Evolutionary conservation across 2,888 invertebrate genomes (phyloP).

Genomic region (Peribatodes rhomboidaria): DNA sequence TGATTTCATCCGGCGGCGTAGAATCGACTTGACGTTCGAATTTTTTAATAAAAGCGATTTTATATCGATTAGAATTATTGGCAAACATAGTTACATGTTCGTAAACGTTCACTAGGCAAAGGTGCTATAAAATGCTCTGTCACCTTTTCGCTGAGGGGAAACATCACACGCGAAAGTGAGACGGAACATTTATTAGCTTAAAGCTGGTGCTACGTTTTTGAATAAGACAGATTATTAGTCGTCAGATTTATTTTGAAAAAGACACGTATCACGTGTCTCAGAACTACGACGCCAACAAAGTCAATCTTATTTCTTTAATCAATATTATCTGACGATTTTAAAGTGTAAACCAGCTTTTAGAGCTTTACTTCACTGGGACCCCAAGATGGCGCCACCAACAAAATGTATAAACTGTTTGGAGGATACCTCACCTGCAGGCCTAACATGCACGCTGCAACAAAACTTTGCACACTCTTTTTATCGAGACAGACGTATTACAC

Average conservation of each 20-base stretch:
- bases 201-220: background rate
- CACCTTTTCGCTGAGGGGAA: background rate
- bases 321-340: background rate
- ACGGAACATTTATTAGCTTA: background rate
- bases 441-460: too few species aligned
- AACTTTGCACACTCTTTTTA: too few species aligned
- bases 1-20: conserved; percentile 25
- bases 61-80: too few species aligned
- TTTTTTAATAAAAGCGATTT: conserved; percentile 21
- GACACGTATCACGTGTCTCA: too few species aligned
- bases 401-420: too few species aligned
- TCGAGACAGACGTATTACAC: too few species aligned
- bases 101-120: background rate
- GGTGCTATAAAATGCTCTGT: background rate
- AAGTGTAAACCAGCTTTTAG: too few species aligned
- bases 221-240: background rate
- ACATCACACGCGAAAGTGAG: background rate
- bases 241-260: background rate
- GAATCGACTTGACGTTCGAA: conserved; percentile 21
- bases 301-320: background rate
- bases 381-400: too few species aligned
- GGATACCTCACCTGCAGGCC: too few species aligned
- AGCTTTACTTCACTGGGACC: too few species aligned
- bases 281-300: too few species aligned
- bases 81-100: background rate